Base-by-base conservation (phyloP, 2,888 invertebrate species). In the Hypselothyrea guttata region DNA sequence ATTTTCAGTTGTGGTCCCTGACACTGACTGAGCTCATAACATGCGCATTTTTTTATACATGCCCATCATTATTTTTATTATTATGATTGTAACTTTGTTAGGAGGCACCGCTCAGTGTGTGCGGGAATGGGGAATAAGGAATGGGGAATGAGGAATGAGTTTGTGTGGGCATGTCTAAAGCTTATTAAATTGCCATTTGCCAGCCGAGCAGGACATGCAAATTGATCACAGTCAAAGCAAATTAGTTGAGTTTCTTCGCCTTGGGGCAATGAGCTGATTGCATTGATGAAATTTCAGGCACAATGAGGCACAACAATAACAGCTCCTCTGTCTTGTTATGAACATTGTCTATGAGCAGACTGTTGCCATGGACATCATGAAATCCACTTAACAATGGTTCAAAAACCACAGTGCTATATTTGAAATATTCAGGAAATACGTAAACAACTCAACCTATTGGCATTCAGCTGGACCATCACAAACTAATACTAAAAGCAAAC, bases 151-250 rank as follows among this genome's bases (percentile, higher is more conserved):
- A n/a, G n/a, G n/a, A n/a, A n/a, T n/a, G 44, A 27, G 33, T 27
- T 28, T 42, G 51, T 35, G 63, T 48, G 47, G 47, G 51, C 41
- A 34, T 41, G 44, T 58, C 54, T 41, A 27, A 35, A 48, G 46
- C 75, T 71, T 76, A 71, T 76, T 85, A 78, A 71, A 75, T 85
- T 78, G 60, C 60, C 67, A 66, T 85, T 83, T 62, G 40, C 41
- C 51, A n/a, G 13, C 34, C 33, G 12, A 33, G 40, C 40, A 16
- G 22, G 34, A 57, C 45, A 65, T 60, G 67, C 67, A 78, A 82
- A 76, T 78, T 54, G 53, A 58, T 40, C 31, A 45, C 47, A 70
- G 71, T 65, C 57, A 62, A 52, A 42, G 75, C 44, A 62, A 81
- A 84, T 81, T 53, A 69, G 53, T 57, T 48, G 42, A 53, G 55